Base-by-base conservation (phyloP, 2,888 invertebrate species). In the Calliopum simillimum region DNA sequence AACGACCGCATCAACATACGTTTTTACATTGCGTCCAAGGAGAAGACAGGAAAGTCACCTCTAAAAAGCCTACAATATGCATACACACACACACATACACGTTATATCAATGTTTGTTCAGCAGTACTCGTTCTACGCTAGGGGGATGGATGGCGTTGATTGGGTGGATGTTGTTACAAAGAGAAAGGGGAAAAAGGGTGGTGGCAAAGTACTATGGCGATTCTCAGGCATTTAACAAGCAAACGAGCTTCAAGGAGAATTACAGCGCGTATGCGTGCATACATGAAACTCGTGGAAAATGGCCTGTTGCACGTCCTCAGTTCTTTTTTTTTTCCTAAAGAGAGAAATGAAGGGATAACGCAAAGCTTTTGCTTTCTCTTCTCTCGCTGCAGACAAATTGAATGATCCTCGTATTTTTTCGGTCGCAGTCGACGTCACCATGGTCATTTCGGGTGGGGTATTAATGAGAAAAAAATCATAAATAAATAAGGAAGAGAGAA, bases 21-120 rank as follows among this genome's bases (percentile, higher is more conserved):
- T 58, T 65, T n/a, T 33, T 33, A 33, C 56, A 64, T 70, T 55
- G 53, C 58, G 19, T 73, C 66, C 64, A 69, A 69, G 72, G 71
- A 71, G 71, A 71, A 69, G 67, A 49, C 73, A 73, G 69, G 73
- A 69, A 73, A 73, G 73, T 69, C 71, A 73, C 71, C 73, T 73
- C 69, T 53, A 67, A 69, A 73, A 66, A 41, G 33, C 25, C 47
- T 19, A 33, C 33, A 33, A 33, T 33, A 33, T 33, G 33, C 33
- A 33, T 6, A 33, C 33, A 46, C 25, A 8, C 66, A 33, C 33
- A 46, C 25, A 8, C 66, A 46, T 33, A 56, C 47, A 49, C 47
- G 59, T 49, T 58, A 67, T 67, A 67, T 59, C 59, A 59, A 43
- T 67, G 49, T 59, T 67, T 67, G 59, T 43, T 13, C 19, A 59